These are phyloP conservation scores for Rissa tridactyla DNA, from an alignment of 2,113 vertebrate genomes.

Conservation along the genomic window DNA sequence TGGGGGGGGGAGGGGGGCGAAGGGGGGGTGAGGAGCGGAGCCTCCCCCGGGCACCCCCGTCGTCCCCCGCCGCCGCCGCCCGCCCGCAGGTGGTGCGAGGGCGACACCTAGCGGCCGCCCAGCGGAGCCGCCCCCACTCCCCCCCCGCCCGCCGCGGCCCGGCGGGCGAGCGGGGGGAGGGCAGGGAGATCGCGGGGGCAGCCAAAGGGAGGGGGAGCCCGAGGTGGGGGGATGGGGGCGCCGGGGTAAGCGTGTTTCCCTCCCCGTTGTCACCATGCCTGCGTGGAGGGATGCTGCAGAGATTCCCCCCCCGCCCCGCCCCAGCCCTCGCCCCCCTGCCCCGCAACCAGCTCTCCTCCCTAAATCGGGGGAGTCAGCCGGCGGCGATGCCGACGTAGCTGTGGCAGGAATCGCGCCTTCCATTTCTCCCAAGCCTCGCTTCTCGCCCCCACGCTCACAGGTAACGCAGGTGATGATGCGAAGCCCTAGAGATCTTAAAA, in stretches of 20 bases:
- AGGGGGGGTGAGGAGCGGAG: background rate
- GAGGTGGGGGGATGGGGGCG: no score
- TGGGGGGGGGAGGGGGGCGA: accelerated
- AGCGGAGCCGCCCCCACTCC: background rate
- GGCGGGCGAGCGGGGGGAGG: no score
- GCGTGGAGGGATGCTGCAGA: background rate
- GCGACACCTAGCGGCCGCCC: background rate
- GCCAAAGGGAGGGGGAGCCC: background rate
- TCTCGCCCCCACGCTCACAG: no score
- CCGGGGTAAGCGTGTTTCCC: no score
- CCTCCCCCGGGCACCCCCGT: background rate
- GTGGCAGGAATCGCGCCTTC: background rate
- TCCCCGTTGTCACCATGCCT: background rate
- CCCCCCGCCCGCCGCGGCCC: no score
- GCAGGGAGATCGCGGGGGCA: background rate
- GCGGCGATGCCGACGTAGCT: background rate
- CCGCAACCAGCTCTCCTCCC: background rate
- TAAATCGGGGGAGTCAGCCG: no score
- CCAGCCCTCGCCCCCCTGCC: background rate
- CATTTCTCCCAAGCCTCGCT: background rate
- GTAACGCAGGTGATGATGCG: background rate
- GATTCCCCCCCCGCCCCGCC: no score
- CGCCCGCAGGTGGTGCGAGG: background rate
- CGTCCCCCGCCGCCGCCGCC: background rate
- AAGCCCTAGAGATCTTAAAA: background rate